Percentiles rank a stretch among this genome's conserved stretches.
phyloP scores from a whole-genome alignment of 2,797 vertebrate genomes.

The Choloepus didactylus region DNA sequence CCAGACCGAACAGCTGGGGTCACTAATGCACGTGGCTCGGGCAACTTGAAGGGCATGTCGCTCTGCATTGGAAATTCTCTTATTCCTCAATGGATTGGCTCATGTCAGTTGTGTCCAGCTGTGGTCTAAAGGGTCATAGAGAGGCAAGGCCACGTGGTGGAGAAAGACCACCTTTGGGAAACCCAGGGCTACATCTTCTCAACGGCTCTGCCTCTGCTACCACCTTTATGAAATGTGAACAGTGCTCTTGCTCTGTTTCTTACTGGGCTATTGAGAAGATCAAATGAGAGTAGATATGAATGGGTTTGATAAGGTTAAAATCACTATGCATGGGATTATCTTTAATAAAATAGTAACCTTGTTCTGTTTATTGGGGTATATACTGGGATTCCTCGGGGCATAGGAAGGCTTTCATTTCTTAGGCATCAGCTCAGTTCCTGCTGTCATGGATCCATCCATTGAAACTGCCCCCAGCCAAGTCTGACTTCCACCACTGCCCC shows the following conservation, averaged over 20 bases:
- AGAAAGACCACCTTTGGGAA: background rate
- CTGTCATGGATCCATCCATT: background rate
- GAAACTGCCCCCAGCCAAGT: background rate
- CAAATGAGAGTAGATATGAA: fast-evolving
- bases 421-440: background rate
- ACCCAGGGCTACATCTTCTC: background rate
- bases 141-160: background rate
- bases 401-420: background rate
- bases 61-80: background rate
- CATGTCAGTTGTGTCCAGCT: background rate
- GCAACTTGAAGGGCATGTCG: background rate
- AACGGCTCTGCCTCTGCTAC: background rate
- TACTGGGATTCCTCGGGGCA: background rate
- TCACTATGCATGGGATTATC: fast-evolving
- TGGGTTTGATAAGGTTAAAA: background rate
- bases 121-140: background rate
- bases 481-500: background rate
- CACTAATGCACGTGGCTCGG: background rate
- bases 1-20: background rate
- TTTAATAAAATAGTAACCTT: background rate
- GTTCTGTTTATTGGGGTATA: background rate
- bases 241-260: background rate
- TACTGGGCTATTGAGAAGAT: background rate
- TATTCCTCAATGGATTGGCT: background rate
- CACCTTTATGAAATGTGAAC: background rate